Base-by-base conservation (phyloP, 1,140 invertebrate species). In the Eurosta solidaginis region DNA sequence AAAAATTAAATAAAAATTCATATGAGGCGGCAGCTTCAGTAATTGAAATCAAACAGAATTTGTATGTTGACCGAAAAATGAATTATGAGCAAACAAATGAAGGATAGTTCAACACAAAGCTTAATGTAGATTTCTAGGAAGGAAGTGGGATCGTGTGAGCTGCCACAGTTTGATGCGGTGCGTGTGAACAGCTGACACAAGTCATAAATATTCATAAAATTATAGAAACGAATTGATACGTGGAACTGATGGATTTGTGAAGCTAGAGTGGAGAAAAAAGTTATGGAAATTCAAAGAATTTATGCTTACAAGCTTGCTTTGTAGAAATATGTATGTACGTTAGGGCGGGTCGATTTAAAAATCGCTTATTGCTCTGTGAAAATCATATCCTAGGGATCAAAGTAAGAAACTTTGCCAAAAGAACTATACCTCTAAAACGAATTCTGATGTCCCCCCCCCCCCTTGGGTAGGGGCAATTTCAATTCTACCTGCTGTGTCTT, bases 21-120 rank as follows among this genome's bases (percentile, higher is more conserved):
- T 27, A 14, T 10, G 1, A n/a, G 36, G 29, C 54, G 36, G 33
- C 54, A 36, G 33, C 36, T 33, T 22, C 14, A 33, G 12, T 20
- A 68, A 68, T 68, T 68, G 59, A 68, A 68, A 68, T 68, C 59
- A 68, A 68, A 68, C 10, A 20, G 59, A 68, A 68, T 68, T 68
- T 40, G 29, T n/a, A n/a, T 36, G 59, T 68, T 68, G 59, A 40
- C 33, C 59, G 1, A 22, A 25, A 40, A 59, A 29, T 54, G 9
- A 22, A 25, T 54, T 10, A 25, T 54, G n/a, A 59, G n/a, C 54
- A 59, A 10, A 1, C 29, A 36, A 1, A 40, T 40, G 59, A 68
- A 68, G 14, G 59, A 27, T 68, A 22, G 59, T 68, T 42, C 33
- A 27, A 17, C 59, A 20, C n/a, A 36, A 7, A n/a, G n/a, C 45